These are phyloP conservation scores for Chaitophorus viminalis DNA, from an alignment of 2,888 invertebrate species.

Conservation along the genomic window DNA sequence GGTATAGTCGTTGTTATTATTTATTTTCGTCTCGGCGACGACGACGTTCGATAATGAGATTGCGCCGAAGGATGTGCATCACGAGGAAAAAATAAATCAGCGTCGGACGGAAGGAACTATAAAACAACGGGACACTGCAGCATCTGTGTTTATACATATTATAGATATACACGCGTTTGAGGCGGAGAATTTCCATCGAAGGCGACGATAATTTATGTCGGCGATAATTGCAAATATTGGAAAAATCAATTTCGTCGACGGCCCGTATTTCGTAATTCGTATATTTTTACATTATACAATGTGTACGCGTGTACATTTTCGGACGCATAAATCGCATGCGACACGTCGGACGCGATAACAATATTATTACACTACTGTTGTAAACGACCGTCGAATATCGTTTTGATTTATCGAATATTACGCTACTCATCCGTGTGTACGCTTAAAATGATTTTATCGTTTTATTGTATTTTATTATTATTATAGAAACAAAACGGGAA, in stretches of 20 bases:
- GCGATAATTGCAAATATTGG: conserved; percentile 11
- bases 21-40: conserved; percentile 16
- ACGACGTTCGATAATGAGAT: conserved; percentile 27
- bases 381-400: background rate
- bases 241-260: conserved; percentile 33
- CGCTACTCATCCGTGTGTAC: background rate
- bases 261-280: no score
- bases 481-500: background rate
- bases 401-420: conserved; percentile 11
- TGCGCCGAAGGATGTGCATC: background rate
- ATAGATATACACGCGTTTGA: no score
- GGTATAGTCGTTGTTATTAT: background rate
- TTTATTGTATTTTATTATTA: conserved; percentile 1
- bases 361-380: background rate
- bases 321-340: background rate
- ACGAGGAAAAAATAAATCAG: background rate
- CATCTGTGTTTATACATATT: no score
- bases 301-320: background rate
- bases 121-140: conserved; percentile 13
- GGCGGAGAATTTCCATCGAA: background rate
- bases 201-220: conserved; percentile 22
- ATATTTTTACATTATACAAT: no score
- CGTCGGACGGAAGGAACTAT: background rate
- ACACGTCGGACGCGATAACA: background rate
- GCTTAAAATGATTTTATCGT: background rate